These are phyloP conservation scores for Manis javanica DNA, from an alignment of 2,797 vertebrate species.

Conservation along the genomic window DNA sequence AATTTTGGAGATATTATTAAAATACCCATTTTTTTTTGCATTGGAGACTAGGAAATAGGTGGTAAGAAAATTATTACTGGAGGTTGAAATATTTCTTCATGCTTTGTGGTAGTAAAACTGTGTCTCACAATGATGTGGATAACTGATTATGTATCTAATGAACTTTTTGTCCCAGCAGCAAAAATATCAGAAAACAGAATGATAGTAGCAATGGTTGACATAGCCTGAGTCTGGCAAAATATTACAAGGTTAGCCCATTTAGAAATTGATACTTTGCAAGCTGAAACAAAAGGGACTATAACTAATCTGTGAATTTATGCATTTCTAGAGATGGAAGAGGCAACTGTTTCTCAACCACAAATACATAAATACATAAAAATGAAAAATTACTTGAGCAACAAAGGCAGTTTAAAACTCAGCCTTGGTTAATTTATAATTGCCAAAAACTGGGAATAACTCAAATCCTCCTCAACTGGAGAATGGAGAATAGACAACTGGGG, in stretches of 20 bases:
- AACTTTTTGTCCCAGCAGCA: conserved; percentile 10
- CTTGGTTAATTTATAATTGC: conserved; percentile 3
- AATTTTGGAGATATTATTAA: background rate
- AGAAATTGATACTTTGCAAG: conserved; percentile 29
- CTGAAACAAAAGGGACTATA: background rate
- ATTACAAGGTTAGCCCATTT: background rate
- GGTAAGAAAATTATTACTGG: background rate
- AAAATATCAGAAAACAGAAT: background rate
- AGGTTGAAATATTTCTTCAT: background rate
- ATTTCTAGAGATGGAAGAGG: background rate
- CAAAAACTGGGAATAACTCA: background rate
- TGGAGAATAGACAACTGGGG: background rate
- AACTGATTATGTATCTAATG: conserved; percentile 9
- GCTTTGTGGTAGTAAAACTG: background rate
- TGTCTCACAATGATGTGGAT: background rate
- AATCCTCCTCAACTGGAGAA: background rate
- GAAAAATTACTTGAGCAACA: conserved; percentile 3
- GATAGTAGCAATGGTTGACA: background rate
- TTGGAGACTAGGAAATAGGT: background rate
- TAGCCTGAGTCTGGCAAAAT: background rate
- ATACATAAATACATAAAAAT: background rate
- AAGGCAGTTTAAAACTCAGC: background rate
- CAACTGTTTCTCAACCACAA: background rate
- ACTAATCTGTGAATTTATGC: background rate
- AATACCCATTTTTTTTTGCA: background rate